phyloP scores from a whole-genome alignment of 2,888 invertebrate species.

The Seira ritae region DNA sequence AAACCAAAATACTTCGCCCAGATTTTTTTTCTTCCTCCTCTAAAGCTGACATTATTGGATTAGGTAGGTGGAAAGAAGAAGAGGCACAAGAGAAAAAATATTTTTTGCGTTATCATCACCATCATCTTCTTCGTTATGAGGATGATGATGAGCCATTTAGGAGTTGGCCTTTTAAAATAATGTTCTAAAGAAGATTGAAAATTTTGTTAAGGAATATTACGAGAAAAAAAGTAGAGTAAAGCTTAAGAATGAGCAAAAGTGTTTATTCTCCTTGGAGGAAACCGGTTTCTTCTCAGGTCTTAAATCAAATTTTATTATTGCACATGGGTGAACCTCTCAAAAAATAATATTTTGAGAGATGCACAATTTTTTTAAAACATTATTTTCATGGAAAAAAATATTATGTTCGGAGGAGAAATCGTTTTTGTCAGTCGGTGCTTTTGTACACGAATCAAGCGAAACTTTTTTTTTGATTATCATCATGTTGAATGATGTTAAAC shows the following conservation, averaged over 20 bases:
- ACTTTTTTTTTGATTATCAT: conserved; percentile 17
- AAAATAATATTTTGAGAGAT: conserved; percentile 56
- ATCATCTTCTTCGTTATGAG: no score
- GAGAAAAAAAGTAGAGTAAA: neutral
- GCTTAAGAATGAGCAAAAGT: neutral
- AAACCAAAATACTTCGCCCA: conserved; percentile 10
- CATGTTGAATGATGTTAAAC: conserved; percentile 50
- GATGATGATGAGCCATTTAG: no score
- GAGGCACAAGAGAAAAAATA: neutral
- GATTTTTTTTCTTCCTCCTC: neutral
- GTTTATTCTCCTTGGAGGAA: conserved; percentile 26
- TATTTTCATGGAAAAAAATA: no score
- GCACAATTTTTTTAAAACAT: no score
- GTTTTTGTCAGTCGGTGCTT: no score
- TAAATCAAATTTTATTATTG: conserved; percentile 65
- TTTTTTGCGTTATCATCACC: no score
- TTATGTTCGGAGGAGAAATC: no score
- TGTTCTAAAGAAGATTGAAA: no score
- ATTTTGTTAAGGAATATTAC: no score
- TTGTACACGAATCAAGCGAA: no score
- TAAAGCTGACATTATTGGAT: conserved; percentile 50
- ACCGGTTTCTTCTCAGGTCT: conserved; percentile 59
- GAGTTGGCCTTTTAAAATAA: no score
- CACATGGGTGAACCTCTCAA: conserved; percentile 41
- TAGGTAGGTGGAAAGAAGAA: conserved; percentile 1